These are phyloP conservation scores for Chloropsis cyanopogon DNA, from an alignment of 2,113 vertebrate genomes.

Conservation along the genomic window DNA sequence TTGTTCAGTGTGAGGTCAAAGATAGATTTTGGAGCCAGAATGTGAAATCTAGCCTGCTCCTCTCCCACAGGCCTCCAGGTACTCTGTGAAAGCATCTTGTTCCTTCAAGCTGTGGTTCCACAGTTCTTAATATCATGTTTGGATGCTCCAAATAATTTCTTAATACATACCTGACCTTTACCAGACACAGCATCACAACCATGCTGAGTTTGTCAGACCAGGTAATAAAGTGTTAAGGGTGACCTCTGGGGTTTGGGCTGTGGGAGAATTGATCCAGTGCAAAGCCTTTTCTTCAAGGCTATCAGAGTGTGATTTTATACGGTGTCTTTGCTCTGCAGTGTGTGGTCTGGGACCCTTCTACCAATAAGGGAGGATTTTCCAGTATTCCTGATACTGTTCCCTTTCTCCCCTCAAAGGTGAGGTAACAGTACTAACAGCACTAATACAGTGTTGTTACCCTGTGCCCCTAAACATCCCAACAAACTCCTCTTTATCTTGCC, in stretches of 20 bases:
- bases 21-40: not conserved
- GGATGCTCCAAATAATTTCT: not conserved
- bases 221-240: not conserved
- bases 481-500: not conserved
- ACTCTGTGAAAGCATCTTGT: not conserved
- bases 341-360: not conserved
- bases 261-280: not conserved
- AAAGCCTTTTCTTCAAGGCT: not conserved
- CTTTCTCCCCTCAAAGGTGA: not conserved
- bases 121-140: not conserved
- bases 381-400: not conserved
- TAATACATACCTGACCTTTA: not conserved
- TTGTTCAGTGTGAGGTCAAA: not conserved
- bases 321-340: not conserved
- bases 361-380: not conserved
- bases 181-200: not conserved
- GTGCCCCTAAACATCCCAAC: not conserved
- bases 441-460: not conserved
- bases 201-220: not conserved
- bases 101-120: not conserved
- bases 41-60: not conserved
- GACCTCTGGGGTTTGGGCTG: not conserved
- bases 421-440: not conserved
- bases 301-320: not conserved
- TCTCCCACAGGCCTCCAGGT: not conserved